Conservation (phyloP, 92 coral and sea anemone species). For the Plumapathes pennacea region DNA sequence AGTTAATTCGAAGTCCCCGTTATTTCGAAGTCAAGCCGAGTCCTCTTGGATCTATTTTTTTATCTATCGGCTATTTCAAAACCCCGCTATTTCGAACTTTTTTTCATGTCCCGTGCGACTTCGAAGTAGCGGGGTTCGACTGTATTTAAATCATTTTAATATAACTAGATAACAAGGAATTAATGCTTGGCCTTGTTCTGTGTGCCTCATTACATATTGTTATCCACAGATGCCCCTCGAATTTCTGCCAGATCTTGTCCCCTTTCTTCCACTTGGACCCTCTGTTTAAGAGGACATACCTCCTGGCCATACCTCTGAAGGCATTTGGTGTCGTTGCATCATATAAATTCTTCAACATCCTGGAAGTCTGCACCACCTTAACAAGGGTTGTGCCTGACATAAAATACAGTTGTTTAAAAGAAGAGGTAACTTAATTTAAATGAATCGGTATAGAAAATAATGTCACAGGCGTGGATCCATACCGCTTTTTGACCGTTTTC, state of each 20-base stretch:
- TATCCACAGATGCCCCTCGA: constrained; percentile 18
- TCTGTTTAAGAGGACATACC: constrained; percentile 69
- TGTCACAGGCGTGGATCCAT: no score
- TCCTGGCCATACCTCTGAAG: constrained; percentile 40
- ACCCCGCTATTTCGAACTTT: no score
- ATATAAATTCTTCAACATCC: constrained; percentile 29
- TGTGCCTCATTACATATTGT: no score
- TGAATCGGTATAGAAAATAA: no score
- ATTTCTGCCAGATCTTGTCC: background rate
- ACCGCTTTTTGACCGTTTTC: no score
- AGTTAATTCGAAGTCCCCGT: no score
- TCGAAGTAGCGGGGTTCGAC: background rate
- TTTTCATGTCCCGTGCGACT: no score
- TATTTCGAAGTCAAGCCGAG: no score
- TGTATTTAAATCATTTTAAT: background rate
- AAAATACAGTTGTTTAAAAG: background rate
- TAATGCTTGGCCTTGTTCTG: no score
- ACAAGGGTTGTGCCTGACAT: constrained; percentile 28
- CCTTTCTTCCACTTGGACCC: constrained; percentile 71
- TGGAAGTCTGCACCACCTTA: constrained; percentile 65
- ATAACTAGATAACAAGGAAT: no score
- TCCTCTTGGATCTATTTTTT: no score
- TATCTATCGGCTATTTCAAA: no score
- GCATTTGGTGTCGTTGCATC: constrained; percentile 32
- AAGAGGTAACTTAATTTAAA: constrained; percentile 13